Base-by-base conservation (phyloP, 2,888 invertebrate species). In the Drosophila setosimentum region DNA sequence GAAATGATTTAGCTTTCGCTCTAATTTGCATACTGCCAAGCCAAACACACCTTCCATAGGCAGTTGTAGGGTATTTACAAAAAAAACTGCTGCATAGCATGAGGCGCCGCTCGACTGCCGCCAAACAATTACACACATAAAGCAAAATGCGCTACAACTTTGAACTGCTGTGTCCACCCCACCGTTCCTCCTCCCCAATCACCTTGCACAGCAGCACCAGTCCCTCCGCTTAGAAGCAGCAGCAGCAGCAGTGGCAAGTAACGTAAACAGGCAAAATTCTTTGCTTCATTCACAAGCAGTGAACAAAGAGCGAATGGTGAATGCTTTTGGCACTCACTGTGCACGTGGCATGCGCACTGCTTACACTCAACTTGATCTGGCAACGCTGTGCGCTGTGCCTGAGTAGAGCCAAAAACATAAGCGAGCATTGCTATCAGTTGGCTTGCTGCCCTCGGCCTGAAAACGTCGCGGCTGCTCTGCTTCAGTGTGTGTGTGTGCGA, bases 111-210 rank as follows among this genome's bases (percentile, higher is more conserved):
- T 67, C 69, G 68, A 77, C 74, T 74, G 74, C 78, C 77, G 75
- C 76, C 82, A 77, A 89, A 87, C 86, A 85, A 85, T 89, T 79
- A 75, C 78, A 87, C 83, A 85, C 88, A 80, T 77, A 80, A 77
- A 78, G 78, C 77, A 83, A 83, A 81, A 81, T 78, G 74, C 79
- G 74, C 76, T 78, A 79, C 87, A 86, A 86, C 81, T 88, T 86
- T 84, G 78, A 88, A 78, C 86, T 76, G 64, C 49, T 68, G 48
- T 55, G 45, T 60, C 62, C 72, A 40, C 66, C 60, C 65, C 54
- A 32, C 45, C 50, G 27, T 30, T 18, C 27, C 18, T 27, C n/a
- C 24, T 10, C 1, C 7, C 29, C 13, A n/a, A 4, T 33, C 51
- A 29, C 32, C 2, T 29, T 7, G 24, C 49, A 24, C 16, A 11